A percentile compares a stretch with the other conserved stretches of the same genome.
These are phyloP conservation scores for Xiphophorus maculatus DNA, from an alignment of 2,113 vertebrate species.

Conservation along the genomic window DNA sequence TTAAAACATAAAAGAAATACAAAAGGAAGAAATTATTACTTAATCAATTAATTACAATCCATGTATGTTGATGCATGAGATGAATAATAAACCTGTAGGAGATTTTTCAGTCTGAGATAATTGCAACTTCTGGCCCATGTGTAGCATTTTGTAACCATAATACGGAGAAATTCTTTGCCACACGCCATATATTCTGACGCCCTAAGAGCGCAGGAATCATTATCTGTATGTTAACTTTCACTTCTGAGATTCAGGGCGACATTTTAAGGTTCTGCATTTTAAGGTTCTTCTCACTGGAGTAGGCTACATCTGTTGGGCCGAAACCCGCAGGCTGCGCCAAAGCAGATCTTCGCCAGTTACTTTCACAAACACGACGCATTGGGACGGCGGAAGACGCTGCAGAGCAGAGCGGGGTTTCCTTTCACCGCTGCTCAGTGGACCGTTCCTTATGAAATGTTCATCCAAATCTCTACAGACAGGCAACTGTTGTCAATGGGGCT, in stretches of 20 bases:
- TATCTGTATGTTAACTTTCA: neutral
- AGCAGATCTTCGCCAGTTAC: neutral
- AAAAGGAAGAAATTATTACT: neutral
- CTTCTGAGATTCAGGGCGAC: neutral
- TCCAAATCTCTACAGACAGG: slow-evolving; percentile 71
- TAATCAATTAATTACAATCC: too few species aligned
- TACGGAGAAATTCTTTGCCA: too few species aligned
- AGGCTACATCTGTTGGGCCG: neutral
- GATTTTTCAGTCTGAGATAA: too few species aligned
- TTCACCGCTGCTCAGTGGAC: slow-evolving; percentile 67
- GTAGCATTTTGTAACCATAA: too few species aligned
- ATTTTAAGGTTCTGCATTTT: neutral
- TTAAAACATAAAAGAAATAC: neutral
- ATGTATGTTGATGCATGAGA: too few species aligned
- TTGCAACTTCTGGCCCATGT: too few species aligned
- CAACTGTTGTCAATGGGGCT: slow-evolving; percentile 72
- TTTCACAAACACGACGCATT: neutral
- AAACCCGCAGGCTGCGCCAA: neutral
- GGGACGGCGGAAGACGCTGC: slow-evolving; percentile 16
- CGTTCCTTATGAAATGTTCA: slow-evolving; percentile 78
- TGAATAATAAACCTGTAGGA: too few species aligned
- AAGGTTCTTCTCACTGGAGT: neutral
- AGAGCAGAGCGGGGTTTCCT: slow-evolving; percentile 4
- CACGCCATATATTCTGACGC: neutral
- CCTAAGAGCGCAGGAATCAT: neutral